Base-by-base conservation (phyloP, 1,140 invertebrate species). In the Zelostemma sp. region DNA sequence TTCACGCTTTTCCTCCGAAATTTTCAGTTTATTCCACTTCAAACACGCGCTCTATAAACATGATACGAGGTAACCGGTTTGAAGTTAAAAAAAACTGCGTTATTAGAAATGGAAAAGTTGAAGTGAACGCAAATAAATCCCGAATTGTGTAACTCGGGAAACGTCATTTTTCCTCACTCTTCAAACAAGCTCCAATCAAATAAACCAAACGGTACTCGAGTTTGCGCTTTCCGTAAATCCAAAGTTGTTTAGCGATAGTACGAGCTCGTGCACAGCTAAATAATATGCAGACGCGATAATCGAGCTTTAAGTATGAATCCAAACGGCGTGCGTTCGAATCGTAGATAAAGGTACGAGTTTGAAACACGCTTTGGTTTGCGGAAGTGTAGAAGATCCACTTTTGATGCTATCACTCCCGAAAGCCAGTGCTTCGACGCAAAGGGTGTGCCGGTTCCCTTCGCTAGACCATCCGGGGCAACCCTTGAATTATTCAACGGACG, bases 401-500 rank as follows among this genome's bases (percentile, higher is more conserved):
- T 71, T 49, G 53, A 62, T 70, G 57, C 45, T 65, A 62, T 65
- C 65, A 71, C 62, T 62, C 57, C 58, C 55, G 62, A 72, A 71
- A 72, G 54, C 68, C 62, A 65, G 41, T 54, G 49, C 54, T 55
- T 59, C 68, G 46, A 63, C 63, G 68, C 63, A 60, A 58, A 63
- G 59, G 68, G 63, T 56, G 64, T 60, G 60, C 35, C 1, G 11
- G 21, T 60, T 67, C 55, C 46, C 47, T 68, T 9, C 49, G 12
- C 58, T 31, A 56, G 53, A 67, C 71, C 55, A 58, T 67, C 56
- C 58, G 65, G 69, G 57, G 40, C 49, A 63, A 64, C 21, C 72
- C 65, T 65, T 79, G 72, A 72, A 81, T 80, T 78, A 81, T 81
- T 81, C 78, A 81, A 78, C 74, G 53, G 67, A 64, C 70, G 49